phyloP scores from a whole-genome alignment of 2,888 invertebrate species.

The Acanthosepion pharaonis region DNA sequence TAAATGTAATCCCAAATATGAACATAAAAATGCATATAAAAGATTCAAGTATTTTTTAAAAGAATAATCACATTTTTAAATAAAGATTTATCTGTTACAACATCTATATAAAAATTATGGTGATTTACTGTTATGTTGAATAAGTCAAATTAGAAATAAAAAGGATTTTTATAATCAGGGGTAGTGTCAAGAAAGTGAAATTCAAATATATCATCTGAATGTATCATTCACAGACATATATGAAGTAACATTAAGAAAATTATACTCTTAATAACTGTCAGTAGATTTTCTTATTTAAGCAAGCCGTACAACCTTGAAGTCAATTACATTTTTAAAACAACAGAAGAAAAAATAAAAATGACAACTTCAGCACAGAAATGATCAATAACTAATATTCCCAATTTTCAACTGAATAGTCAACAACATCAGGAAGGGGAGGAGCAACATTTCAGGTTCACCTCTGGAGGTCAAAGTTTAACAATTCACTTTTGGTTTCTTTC shows the following conservation, averaged over 20 bases:
- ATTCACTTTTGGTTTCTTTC: not conserved
- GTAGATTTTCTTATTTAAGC: not conserved
- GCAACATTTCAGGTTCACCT: constrained; percentile 5
- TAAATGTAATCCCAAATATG: not conserved
- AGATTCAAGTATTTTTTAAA: not conserved
- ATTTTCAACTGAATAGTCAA: not conserved
- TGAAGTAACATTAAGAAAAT: constrained; percentile 1
- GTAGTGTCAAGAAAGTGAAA: not conserved
- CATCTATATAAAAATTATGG: not conserved
- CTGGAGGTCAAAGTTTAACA: constrained; percentile 7
- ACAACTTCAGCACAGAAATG: constrained; percentile 33
- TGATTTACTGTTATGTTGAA: not conserved
- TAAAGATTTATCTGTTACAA: not conserved
- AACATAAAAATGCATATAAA: not conserved
- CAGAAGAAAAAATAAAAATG: not conserved
- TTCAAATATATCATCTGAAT: not conserved
- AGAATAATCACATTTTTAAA: not conserved
- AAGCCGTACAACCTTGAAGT: constrained; percentile 4
- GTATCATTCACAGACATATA: not conserved
- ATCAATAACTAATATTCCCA: not conserved
- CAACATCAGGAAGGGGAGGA: constrained; percentile 3
- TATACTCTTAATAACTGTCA: not conserved
- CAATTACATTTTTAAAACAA: not conserved
- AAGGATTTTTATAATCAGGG: not conserved
- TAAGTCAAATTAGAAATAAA: not conserved